These are phyloP conservation scores for Aphaenogaster floridana DNA, from an alignment of 1,140 invertebrate species.

Conservation along the genomic window DNA sequence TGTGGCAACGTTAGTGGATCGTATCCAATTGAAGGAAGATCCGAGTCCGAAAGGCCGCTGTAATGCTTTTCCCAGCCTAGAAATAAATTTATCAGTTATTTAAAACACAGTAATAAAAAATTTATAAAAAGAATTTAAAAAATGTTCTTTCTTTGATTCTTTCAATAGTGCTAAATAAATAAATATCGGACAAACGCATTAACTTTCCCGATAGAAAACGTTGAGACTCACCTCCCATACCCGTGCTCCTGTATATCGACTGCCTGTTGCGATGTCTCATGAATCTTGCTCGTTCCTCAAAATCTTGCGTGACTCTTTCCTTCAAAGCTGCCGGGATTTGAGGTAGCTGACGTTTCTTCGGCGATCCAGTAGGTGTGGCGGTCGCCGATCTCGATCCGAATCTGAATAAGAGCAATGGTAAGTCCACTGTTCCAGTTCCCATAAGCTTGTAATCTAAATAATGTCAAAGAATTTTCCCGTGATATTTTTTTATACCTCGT, in stretches of 20 bases:
- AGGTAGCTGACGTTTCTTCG: conserved; percentile 98
- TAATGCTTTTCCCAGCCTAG: conserved; percentile 92
- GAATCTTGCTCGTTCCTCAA: conserved; percentile 93
- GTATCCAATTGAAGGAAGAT: conserved; percentile 88
- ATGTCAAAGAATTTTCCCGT: neutral
- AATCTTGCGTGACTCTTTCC: conserved; percentile 92
- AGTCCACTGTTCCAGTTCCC: neutral
- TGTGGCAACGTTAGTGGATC: conserved; percentile 85
- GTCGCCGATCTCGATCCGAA: conserved; percentile 95
- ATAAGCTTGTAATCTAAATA: neutral
- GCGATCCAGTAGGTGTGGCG: conserved; percentile 97
- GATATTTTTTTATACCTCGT: conserved; percentile 79
- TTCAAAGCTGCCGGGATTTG: conserved; percentile 93
- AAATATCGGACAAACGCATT: neutral
- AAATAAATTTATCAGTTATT: conserved; percentile 25
- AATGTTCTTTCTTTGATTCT: neutral
- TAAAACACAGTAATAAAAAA: neutral
- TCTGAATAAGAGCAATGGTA: conserved; percentile 82
- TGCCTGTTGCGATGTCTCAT: conserved; percentile 91
- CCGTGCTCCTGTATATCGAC: conserved; percentile 90
- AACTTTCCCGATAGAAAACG: neutral
- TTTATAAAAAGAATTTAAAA: conserved; percentile 12
- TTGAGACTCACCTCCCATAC: conserved; percentile 86
- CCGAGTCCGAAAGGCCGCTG: conserved; percentile 93
- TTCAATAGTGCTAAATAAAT: neutral